Base-by-base conservation (phyloP, 1,140 invertebrate species). In the Ctenoplectra terminalis region DNA sequence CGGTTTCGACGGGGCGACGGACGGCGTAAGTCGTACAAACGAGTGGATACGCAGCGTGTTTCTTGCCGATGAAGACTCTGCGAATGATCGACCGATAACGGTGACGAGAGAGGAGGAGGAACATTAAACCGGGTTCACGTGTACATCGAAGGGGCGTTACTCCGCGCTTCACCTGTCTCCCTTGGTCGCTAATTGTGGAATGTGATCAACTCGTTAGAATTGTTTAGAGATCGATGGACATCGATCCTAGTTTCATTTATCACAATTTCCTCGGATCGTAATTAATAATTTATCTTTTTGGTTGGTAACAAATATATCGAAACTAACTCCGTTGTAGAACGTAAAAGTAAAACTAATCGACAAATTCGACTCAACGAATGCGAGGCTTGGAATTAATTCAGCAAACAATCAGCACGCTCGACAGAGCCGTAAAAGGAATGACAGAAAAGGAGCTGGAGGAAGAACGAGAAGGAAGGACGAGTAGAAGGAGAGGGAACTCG, bases 111-210 rank as follows among this genome's bases (percentile, higher is more conserved):
- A 64, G 54, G 54, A 66, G 40, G 77, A 78, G 69, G 76, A 66
- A 82, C 66, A 83, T 80, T 79, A 78, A 85, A 66, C 63, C 58
- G 34, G 31, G 69, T 79, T 88, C 82, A 64, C 76, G 79, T 74
- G 82, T 83, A 89, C 87, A 89, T 70, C 86, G 61, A 89, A 89
- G 79, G 63, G 87, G 88, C 87, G 88, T 87, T 76, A 84, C 86
- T 64, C 43, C 72, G 69, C 82, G 79, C 67, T 64, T 89, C 88
- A 89, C 86, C 89, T 90, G 89, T 90, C 88, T 61, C 71, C 72
- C 48, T 26, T 46, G n/a, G 46, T 71, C 54, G 85, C 84, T 87
- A 89, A 89, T 88, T 84, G 82, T 74, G 56, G 46, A 78, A 80
- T 78, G 34, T 37, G 84, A 76, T 56, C 84, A 79, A 87, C n/a